These are phyloP conservation scores for Chaitophorus viminalis DNA, from an alignment of 2,888 invertebrate species.

Conservation along the genomic window DNA sequence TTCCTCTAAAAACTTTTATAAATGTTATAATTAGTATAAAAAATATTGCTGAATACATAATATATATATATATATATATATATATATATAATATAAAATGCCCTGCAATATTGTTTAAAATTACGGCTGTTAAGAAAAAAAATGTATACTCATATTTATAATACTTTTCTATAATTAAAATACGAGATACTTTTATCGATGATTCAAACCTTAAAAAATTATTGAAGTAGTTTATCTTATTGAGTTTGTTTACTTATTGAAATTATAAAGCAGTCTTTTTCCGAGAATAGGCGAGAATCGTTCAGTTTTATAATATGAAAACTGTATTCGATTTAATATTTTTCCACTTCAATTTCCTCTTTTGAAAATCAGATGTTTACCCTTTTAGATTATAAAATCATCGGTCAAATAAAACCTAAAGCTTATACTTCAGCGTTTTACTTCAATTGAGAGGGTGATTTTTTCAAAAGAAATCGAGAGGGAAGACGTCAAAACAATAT, in stretches of 20 bases:
- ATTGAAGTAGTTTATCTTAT: neutral
- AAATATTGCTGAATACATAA: neutral
- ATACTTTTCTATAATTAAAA: too few species aligned
- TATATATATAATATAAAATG: too few species aligned
- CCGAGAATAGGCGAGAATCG: neutral
- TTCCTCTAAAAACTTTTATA: neutral
- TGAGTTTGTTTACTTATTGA: neutral
- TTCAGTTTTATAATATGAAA: conserved; percentile 13
- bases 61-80: too few species aligned
- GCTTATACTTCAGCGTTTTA: conserved; percentile 40
- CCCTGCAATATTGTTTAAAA: too few species aligned
- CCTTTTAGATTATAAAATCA: conserved; percentile 54
- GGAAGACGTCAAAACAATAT: conserved; percentile 35
- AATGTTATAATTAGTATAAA: neutral
- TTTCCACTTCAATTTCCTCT: conserved; percentile 48
- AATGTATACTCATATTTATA: too few species aligned
- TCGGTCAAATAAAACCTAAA: conserved; percentile 45
- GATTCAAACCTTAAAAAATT: too few species aligned
- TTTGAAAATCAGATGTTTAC: conserved; percentile 56
- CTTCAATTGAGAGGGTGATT: conserved; percentile 44
- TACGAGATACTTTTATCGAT: too few species aligned
- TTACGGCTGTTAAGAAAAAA: too few species aligned
- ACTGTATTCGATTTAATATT: conserved; percentile 42
- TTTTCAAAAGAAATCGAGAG: conserved; percentile 14
- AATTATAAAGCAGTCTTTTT: neutral